These are phyloP conservation scores for Potamilus streckersoni DNA, from an alignment of 1,140 invertebrate species.

Conservation along the genomic window DNA sequence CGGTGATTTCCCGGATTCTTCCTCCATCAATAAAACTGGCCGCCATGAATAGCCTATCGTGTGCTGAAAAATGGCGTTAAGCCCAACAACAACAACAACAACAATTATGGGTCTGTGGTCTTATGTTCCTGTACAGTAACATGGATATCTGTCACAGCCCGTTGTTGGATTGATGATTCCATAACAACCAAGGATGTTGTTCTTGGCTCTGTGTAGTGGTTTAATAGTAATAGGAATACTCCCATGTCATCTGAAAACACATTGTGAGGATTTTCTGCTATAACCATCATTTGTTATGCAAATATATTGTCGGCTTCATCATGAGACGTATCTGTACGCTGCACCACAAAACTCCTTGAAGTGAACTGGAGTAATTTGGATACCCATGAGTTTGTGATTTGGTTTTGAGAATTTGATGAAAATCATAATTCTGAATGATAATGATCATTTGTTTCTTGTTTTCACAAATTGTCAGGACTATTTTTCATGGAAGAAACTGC, in stretches of 20 bases:
- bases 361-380: not conserved
- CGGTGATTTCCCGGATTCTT: too few relatives aligned
- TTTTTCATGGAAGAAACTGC: not conserved
- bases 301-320: not conserved
- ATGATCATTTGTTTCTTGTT: conserved; percentile 2
- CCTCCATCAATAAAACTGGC: too few relatives aligned
- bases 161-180: not conserved
- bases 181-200: not conserved
- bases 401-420: not conserved
- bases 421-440: not conserved
- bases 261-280: too few relatives aligned
- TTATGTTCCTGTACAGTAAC: not conserved
- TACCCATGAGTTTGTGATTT: conserved; percentile 1
- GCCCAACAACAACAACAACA: too few relatives aligned
- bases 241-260: not conserved
- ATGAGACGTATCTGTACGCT: not conserved
- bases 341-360: not conserved
- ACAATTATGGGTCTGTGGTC: not conserved
- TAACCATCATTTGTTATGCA: not conserved
- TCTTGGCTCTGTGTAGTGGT: not conserved
- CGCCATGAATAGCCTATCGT: too few relatives aligned
- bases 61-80: too few relatives aligned
- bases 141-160: not conserved
- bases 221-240: not conserved
- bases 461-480: not conserved